Base-by-base conservation (phyloP, 2,888 invertebrate species). In the Protodeltote pygarga region DNA sequence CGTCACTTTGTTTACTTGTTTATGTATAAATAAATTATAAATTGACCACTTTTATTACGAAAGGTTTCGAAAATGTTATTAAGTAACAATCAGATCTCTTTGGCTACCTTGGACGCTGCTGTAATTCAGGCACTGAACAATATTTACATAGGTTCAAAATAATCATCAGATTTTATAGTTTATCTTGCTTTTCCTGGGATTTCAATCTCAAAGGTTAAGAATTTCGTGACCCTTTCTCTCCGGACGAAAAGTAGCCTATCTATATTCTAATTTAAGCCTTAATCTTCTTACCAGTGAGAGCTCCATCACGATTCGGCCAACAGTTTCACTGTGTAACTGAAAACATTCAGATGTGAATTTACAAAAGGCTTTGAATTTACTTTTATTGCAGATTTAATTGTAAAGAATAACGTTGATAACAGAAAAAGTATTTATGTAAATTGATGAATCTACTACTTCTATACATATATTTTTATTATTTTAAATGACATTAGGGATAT, bases 221-320 rank as follows among this genome's bases (percentile, higher is more conserved):
- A 44, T 39, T 24, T 29, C 24, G 47, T 51, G 61, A 64, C 65
- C 59, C 59, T 64, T 63, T 33, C 51, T n/a, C 21, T 29, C 15
- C 38, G 19, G 25, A 16, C 25, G 41, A 52, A 64, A 59, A 64
- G 44, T 45, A 39, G 41, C 34, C 59, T 13, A 64, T 64, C 52
- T 61, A 45, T 64, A 59, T 61, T 59, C 59, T 52, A 61, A 59
- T 64, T 61, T 46, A 32, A 21, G 40, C 27, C 63, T 60, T 60
- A 60, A 63, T 63, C 59, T 63, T 50, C 40, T 51, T 44, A 58
- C 8, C 51, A 40, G 33, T 34, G 33, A 29, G 48, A 55, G 23
- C 21, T 51, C 16, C 41, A 27, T 57, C 51, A 58, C 42, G 51
- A 58, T 63, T 20, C 24, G 40, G 28, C 19, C 29, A 27, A 29